A percentile compares a stretch with the other conserved stretches of the same genome.
phyloP scores from a whole-genome alignment of 2,797 vertebrate genomes.

The Gallinago solitaria region DNA sequence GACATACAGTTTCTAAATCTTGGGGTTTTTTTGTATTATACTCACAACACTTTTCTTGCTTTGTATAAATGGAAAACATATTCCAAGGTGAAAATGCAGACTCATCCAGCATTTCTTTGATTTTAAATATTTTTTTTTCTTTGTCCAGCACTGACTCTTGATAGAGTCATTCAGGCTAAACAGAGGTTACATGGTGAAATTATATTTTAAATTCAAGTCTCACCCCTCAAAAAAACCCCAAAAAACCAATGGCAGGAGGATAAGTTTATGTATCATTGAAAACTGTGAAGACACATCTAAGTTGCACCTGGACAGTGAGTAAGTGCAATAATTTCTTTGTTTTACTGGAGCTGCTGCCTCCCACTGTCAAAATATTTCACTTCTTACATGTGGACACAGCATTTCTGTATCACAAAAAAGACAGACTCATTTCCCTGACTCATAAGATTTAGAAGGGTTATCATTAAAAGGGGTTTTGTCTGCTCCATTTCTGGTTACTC shows the following conservation, averaged over 20 bases:
- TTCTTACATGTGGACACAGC: neutral
- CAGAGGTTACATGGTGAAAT: neutral
- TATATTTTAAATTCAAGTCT: neutral
- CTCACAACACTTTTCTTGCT: neutral
- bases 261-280: neutral
- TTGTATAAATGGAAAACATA: neutral
- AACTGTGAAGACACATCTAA: neutral
- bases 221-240: neutral
- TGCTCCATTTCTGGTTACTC: neutral
- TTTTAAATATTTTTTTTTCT: neutral
- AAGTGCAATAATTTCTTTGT: neutral
- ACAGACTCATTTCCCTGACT: neutral
- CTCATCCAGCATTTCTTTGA: neutral
- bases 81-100: neutral
- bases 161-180: neutral
- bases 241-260: accelerated
- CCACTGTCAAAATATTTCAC: neutral
- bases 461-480: neutral
- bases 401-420: neutral
- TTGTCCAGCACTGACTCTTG: neutral
- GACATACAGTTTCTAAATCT: neutral
- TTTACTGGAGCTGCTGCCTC: neutral
- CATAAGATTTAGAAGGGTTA: neutral
- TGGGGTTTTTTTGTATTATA: neutral
- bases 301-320: neutral